Evolutionary conservation across 2,888 invertebrate species (phyloP).

Genomic region (Dysmachus trigonus): DNA sequence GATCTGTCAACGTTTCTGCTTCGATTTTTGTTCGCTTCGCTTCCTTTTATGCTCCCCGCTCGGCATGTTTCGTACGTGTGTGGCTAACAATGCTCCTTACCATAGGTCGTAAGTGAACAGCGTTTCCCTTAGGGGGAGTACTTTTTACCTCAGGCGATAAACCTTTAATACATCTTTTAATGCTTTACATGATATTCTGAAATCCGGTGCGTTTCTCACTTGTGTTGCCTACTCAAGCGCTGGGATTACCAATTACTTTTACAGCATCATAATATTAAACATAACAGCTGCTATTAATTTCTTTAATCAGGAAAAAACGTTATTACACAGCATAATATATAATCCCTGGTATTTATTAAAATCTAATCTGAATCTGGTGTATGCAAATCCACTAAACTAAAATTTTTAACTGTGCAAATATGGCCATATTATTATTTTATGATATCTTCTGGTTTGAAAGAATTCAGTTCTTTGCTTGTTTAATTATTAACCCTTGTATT

Average conservation of each 20-base stretch:
- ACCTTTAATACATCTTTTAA: background rate
- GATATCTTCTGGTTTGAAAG: no score
- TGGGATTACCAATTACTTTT: background rate
- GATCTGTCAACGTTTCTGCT: slow-evolving; percentile 46
- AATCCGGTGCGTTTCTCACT: background rate
- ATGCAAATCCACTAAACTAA: no score
- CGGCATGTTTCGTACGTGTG: background rate
- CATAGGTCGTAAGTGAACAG: background rate
- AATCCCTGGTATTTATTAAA: no score
- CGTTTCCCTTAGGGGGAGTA: background rate
- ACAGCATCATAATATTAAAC: background rate
- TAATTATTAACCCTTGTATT: no score
- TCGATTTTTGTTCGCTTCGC: background rate
- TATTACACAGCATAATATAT: no score
- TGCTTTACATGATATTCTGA: background rate
- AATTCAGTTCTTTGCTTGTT: no score
- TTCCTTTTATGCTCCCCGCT: background rate
- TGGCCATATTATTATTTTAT: no score
- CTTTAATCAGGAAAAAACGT: background rate
- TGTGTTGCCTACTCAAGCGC: background rate
- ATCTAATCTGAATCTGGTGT: no score
- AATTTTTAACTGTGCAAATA: no score
- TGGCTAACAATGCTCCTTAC: background rate
- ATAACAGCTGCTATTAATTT: background rate
- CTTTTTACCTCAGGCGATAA: background rate